A percentile compares a stretch with the other conserved stretches of the same genome.
Evolutionary conservation across 2,113 vertebrate species (phyloP).

Genomic region (Ochotona princeps): DNA sequence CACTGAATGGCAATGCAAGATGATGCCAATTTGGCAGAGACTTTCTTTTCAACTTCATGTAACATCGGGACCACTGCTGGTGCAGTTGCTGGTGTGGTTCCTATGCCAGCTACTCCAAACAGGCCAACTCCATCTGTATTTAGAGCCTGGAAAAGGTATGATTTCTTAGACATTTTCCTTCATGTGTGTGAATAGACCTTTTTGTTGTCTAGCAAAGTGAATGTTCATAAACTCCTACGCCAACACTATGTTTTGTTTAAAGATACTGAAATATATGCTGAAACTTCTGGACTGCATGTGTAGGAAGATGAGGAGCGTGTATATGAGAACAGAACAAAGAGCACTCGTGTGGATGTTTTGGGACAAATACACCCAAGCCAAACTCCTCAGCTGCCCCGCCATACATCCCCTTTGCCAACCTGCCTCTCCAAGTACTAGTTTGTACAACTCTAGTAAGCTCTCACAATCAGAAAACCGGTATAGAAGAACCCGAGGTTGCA

Average conservation of each 20-base stretch:
- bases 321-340: neutral
- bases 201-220: neutral
- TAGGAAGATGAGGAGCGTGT: neutral
- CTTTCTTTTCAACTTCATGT: slow-evolving; percentile 84
- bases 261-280: neutral
- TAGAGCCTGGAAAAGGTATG: slow-evolving; percentile 83
- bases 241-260: neutral
- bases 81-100: slow-evolving; percentile 85
- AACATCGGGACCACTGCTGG: slow-evolving; percentile 86
- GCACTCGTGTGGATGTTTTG: neutral
- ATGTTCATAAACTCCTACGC: neutral
- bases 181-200: neutral
- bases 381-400: neutral
- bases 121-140: slow-evolving; percentile 86
- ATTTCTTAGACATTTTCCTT: slow-evolving; percentile 1
- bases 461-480: neutral
- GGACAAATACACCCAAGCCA: neutral
- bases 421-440: neutral
- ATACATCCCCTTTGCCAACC: neutral
- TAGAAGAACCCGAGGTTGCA: neutral
- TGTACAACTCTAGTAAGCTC: no score
- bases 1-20: slow-evolving; percentile 88
- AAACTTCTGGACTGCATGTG: neutral
- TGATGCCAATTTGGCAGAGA: slow-evolving; percentile 78
- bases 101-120: slow-evolving; percentile 84